Base-by-base conservation (phyloP, 2,113 vertebrate genomes). In the Sciurus niger region DNA sequence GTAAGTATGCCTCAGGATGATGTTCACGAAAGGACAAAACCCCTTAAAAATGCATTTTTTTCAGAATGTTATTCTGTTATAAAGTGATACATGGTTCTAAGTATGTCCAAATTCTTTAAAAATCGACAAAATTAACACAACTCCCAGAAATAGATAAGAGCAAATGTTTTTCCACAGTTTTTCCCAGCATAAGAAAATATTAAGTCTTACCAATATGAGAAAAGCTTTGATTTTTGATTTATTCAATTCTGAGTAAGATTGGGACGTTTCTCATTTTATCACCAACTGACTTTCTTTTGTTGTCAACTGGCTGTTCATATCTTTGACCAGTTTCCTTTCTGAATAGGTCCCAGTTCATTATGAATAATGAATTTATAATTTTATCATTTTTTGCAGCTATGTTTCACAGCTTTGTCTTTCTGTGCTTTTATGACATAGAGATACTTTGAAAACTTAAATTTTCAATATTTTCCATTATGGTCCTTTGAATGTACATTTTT, bases 171-270 rank as follows among this genome's bases (percentile, higher is more conserved):
- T 22, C 51, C 34, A 80, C 34, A 89, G 32, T 89, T 51, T 22
- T 14, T 16, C 9, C 20, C 34, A 70, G 8, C 17, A 82, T 90
- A 53, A 86, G 20, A 91, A 94, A 60, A 58, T 51, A 58, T 94
- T 74, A 94, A 63, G 1, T 37, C 73, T 72, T 84, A 89, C 34
- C 55, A 92, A 43, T 92, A 25, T 86, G 12, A 92, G 25, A 83
- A 30, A 53, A 72, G 68, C 43, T 77, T 78, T 65, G 11, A 82
- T 25, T 79, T 78, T 78, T 73, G 30, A 78, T 16, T 91, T 93
- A 70, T 67, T 73, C n/a, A 83, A 88, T 40, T 67, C 40, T 67
- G 22, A 88, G 16, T 72, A 78, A 84, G 70, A 30, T 46, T 78
- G 17, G 0, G 2, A 67, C 60, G 37, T 25, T 63, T 63, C 25